Evolutionary conservation across 1,140 invertebrate genomes (phyloP).

Genomic region (Neotoxoptera formosana): DNA sequence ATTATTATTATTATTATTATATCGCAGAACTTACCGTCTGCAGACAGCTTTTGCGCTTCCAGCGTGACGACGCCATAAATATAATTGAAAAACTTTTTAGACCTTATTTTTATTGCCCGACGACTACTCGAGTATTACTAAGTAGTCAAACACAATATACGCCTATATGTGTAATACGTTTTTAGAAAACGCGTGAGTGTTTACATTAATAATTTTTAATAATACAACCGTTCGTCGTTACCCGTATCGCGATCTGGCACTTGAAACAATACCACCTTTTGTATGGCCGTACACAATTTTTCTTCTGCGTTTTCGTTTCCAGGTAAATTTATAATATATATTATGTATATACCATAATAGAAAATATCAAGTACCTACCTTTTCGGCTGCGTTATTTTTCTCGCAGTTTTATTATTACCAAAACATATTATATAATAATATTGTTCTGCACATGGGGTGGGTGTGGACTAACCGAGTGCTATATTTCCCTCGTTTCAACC

Average conservation of each 20-base stretch:
- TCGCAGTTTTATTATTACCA: neutral
- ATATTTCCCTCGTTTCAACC: too few species aligned
- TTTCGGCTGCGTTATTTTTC: neutral
- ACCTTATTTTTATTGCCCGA: neutral
- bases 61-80: neutral
- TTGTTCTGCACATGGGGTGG: neutral
- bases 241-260: neutral
- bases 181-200: neutral
- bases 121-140: neutral
- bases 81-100: slow-evolving; percentile 15
- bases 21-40: neutral
- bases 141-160: neutral
- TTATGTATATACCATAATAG: neutral
- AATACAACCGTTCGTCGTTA: neutral
- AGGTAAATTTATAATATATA: neutral
- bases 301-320: neutral
- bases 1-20: neutral
- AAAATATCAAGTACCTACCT: too few species aligned
- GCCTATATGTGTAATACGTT: neutral
- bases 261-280: neutral
- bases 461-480: neutral
- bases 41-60: too few species aligned
- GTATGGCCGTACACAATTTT: neutral
- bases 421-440: neutral
- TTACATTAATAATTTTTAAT: neutral